Percentiles rank a stretch among this genome's conserved stretches.
Conservation (phyloP, 2,797 vertebrate genomes). For the Delichon dasypus region DNA sequence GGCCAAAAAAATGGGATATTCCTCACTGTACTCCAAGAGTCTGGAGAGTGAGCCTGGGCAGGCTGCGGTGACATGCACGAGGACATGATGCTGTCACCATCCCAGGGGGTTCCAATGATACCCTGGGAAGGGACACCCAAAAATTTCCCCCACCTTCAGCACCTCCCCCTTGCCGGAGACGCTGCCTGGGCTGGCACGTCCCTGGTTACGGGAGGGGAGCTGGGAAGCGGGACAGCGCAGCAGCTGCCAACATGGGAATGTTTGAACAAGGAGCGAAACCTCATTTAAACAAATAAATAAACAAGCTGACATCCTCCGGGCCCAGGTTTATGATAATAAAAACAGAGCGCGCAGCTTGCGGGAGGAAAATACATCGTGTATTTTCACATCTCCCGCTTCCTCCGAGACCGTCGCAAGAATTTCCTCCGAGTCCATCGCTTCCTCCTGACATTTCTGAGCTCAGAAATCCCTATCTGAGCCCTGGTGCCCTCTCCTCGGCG, state of each 20-base stretch:
- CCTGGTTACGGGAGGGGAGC: background rate
- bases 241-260: conserved; percentile 55
- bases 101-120: background rate
- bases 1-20: background rate
- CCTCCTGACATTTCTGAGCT: conserved; percentile 66
- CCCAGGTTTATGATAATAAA: conserved; percentile 73
- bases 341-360: conserved; percentile 62
- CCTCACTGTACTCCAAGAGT: background rate
- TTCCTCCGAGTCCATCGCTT: conserved; percentile 72
- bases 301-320: conserved; percentile 69
- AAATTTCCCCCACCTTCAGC: background rate
- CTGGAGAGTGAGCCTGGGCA: fast-evolving
- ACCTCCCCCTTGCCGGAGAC: background rate
- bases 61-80: fast-evolving
- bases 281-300: conserved; percentile 73
- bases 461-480: conserved; percentile 17
- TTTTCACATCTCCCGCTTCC: conserved; percentile 73
- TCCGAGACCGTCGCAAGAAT: conserved; percentile 67
- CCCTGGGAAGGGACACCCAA: background rate
- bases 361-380: conserved; percentile 72
- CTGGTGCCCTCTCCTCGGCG: background rate
- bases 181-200: background rate
- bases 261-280: conserved; percentile 42
- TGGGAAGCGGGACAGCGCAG: background rate
- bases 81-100: background rate